A percentile compares a stretch with the other conserved stretches of the same genome.
Conservation (phyloP, 2,888 invertebrate genomes). For the Drosophila tanythrix region DNA sequence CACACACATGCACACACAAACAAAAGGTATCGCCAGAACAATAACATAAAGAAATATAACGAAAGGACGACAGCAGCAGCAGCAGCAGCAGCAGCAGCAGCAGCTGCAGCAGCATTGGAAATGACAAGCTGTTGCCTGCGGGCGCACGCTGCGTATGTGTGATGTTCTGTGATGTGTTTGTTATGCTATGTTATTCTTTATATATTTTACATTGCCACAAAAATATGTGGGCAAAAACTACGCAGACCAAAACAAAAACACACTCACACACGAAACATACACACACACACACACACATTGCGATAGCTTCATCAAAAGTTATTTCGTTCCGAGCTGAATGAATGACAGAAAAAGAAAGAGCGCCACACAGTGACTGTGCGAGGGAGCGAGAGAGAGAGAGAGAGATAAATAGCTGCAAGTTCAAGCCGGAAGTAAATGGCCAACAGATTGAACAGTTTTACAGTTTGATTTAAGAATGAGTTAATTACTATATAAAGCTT, state of each 20-base stretch:
- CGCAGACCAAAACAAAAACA: conserved; percentile 13
- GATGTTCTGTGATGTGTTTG: conserved; percentile 10
- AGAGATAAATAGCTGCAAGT: neutral
- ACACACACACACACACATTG: neutral
- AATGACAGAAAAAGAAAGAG: conserved; percentile 1
- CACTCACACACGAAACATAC: neutral
- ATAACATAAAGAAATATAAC: conserved; percentile 1
- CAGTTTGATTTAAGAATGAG: neutral
- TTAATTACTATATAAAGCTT: neutral
- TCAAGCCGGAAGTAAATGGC: neutral
- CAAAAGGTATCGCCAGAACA: conserved; percentile 12
- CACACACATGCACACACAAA: neutral
- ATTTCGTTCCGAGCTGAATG: neutral
- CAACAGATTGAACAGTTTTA: conserved; percentile 2
- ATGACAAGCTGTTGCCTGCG: conserved; percentile 47
- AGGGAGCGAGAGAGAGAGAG: neutral
- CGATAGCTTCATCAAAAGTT: conserved; percentile 15
- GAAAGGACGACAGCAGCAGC: conserved; percentile 2
- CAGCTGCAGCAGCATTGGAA: conserved; percentile 19
- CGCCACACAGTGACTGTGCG: neutral
- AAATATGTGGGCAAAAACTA: conserved; percentile 22
- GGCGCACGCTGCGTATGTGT: conserved; percentile 44
- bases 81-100: conserved; percentile 1
- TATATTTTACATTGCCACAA: conserved; percentile 14
- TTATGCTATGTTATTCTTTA: conserved; percentile 19